These are phyloP conservation scores for Intellagama lesueurii DNA, from an alignment of 2,797 vertebrate genomes.

Conservation along the genomic window DNA sequence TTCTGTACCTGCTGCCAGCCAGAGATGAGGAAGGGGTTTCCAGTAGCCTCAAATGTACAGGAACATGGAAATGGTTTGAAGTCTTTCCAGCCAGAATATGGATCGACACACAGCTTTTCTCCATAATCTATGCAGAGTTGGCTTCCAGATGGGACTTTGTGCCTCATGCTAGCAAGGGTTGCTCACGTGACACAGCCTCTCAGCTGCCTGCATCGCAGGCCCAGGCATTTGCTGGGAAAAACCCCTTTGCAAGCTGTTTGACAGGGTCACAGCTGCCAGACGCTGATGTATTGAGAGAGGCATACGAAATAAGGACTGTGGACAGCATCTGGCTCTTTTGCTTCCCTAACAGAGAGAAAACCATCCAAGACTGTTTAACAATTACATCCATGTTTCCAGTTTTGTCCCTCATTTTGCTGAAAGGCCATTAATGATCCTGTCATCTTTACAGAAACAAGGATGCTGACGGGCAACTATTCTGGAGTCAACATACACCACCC, in stretches of 20 bases:
- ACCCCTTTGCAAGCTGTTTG: conserved; percentile 21
- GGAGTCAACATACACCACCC: not conserved
- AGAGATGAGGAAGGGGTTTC: not conserved
- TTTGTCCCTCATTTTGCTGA: not conserved
- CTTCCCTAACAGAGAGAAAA: rapidly evolving
- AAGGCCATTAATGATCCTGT: not conserved
- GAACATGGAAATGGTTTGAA: not conserved
- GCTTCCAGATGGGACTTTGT: conserved; percentile 27
- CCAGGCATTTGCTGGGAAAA: conserved; percentile 57
- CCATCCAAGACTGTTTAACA: not conserved
- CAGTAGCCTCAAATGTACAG: rapidly evolving
- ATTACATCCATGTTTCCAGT: rapidly evolving
- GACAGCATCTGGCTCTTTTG: not conserved
- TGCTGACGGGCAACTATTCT: not conserved
- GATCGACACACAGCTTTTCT: conserved; percentile 14
- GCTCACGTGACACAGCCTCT: not conserved
- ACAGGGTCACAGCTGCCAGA: conserved; percentile 58
- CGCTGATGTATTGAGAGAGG: not conserved
- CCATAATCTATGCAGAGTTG: rapidly evolving
- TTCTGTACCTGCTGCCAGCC: conserved; percentile 4
- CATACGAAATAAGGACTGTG: conserved; percentile 13
- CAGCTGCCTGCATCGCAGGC: not conserved
- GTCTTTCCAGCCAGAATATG: conserved; percentile 36
- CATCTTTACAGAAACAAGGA: not conserved
- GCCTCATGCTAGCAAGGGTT: conserved; percentile 17